These are phyloP conservation scores for Cettia cetti DNA, from an alignment of 2,113 vertebrate genomes.

Conservation along the genomic window DNA sequence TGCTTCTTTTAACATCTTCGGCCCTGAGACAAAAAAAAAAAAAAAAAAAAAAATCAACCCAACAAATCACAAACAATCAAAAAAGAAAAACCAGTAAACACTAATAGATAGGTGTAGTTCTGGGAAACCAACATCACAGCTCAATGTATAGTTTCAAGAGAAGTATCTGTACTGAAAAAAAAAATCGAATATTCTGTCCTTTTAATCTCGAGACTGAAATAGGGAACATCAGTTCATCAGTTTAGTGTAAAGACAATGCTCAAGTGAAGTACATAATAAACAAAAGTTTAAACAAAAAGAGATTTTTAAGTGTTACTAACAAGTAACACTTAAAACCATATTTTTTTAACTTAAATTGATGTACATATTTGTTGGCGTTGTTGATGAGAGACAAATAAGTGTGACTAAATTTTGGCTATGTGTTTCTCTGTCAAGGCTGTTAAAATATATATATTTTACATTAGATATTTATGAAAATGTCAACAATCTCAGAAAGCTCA, in stretches of 20 bases:
- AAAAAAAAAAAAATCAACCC: no score
- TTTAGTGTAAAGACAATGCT: neutral
- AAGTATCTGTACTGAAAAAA: neutral
- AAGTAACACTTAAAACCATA: neutral
- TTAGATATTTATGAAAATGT: neutral
- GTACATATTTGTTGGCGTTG: neutral
- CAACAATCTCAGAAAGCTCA: neutral
- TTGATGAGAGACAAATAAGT: neutral
- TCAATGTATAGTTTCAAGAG: neutral
- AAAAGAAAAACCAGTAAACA: neutral
- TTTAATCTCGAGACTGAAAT: neutral
- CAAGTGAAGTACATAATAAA: neutral
- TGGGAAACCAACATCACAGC: rapidly evolving
- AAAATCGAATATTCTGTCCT: neutral
- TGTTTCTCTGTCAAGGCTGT: neutral
- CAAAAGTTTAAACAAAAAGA: neutral
- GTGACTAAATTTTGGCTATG: neutral
- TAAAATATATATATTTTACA: neutral
- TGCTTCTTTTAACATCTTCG: no score
- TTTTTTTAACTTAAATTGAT: neutral
- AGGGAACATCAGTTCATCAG: rapidly evolving
- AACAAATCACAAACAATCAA: neutral
- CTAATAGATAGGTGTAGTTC: neutral
- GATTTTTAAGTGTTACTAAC: neutral
- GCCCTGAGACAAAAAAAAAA: no score